Conservation (phyloP, 1,140 invertebrate genomes). For the Nasonia longicornis region DNA sequence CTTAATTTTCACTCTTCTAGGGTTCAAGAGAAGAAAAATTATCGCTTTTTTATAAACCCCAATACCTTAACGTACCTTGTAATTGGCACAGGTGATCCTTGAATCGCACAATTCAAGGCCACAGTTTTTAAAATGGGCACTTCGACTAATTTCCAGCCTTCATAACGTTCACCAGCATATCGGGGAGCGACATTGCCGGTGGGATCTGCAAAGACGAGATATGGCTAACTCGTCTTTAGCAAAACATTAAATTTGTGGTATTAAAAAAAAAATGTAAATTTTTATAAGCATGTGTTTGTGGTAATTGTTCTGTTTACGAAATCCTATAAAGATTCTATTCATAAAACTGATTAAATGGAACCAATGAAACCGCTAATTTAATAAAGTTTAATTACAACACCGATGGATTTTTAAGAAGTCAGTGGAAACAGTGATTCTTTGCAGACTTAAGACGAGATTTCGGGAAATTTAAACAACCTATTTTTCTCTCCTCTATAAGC, state of each 20-base stretch:
- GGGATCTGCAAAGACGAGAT: constrained; percentile 72
- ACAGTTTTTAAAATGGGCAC: constrained; percentile 70
- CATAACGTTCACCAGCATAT: constrained; percentile 75
- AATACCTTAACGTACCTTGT: constrained; percentile 70
- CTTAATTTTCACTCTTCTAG: background rate
- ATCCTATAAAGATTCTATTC: no score
- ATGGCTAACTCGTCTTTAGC: constrained; percentile 30
- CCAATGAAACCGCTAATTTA: no score
- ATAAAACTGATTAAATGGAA: no score
- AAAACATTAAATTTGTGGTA: background rate
- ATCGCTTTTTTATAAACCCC: constrained; percentile 1
- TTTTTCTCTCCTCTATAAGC: no score
- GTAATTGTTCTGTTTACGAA: background rate
- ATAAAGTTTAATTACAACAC: no score
- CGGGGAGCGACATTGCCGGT: constrained; percentile 77
- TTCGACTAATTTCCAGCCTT: constrained; percentile 76
- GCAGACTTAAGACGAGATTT: no score
- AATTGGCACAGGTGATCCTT: constrained; percentile 75
- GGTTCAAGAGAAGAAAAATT: background rate
- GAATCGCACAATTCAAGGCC: constrained; percentile 74
- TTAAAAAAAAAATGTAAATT: background rate
- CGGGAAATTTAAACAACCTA: no score
- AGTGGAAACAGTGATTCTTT: no score
- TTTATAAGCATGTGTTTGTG: background rate
- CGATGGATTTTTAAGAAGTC: no score